Conservation (phyloP, 2,113 vertebrate species). For the Acanthisitta chloris region DNA sequence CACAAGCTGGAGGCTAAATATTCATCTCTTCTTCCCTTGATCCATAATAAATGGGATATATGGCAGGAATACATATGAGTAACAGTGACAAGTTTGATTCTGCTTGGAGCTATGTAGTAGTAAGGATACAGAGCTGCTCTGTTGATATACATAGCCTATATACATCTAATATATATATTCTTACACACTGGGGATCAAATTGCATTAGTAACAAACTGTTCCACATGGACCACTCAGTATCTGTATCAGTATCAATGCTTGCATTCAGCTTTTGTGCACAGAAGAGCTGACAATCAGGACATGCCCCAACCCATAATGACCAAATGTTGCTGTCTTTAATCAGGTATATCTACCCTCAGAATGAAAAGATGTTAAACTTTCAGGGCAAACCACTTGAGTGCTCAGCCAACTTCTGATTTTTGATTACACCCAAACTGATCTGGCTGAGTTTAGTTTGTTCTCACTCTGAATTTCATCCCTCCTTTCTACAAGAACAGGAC, state of each 20-base stretch:
- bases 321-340: neutral
- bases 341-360: rapidly evolving
- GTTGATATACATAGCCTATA: rapidly evolving
- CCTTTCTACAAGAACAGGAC: neutral
- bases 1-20: neutral
- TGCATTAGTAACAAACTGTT: neutral
- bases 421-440: neutral
- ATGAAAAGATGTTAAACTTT: neutral
- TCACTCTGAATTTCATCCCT: neutral
- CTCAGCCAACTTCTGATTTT: neutral
- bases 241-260: neutral
- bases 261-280: neutral
- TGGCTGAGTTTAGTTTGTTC: neutral
- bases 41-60: neutral
- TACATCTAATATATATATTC: neutral
- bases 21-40: neutral
- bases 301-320: neutral
- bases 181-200: neutral
- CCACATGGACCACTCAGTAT: neutral
- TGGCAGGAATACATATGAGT: neutral
- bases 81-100: neutral
- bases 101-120: neutral
- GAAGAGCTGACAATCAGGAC: neutral
- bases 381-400: neutral
- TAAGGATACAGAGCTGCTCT: neutral